Conservation (phyloP, 1,140 invertebrate genomes). For the Streblospio benedicti region DNA sequence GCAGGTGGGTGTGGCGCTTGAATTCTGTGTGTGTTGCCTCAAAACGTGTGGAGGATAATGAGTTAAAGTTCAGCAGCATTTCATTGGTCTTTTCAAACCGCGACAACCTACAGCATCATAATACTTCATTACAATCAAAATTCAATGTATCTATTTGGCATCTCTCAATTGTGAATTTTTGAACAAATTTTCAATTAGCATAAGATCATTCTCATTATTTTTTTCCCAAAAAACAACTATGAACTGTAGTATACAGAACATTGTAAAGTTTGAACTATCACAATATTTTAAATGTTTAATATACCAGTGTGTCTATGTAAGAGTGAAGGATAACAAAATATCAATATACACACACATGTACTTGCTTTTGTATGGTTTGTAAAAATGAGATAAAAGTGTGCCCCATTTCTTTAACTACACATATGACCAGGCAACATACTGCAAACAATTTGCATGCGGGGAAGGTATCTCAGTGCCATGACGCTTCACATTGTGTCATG, state of each 20-base stretch:
- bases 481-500: no score
- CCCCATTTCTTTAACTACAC: no score
- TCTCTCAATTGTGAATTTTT: neutral
- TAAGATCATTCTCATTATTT: slow-evolving; percentile 14
- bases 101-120: slow-evolving; percentile 64
- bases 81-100: slow-evolving; percentile 95
- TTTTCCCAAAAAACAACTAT: slow-evolving; percentile 1
- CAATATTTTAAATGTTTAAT: no score
- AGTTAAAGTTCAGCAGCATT: slow-evolving; percentile 91
- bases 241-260: neutral
- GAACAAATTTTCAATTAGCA: neutral
- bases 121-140: slow-evolving; percentile 17
- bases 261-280: no score
- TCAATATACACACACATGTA: no score
- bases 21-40: slow-evolving; percentile 75
- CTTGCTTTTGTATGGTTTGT: no score
- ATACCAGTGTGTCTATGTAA: no score
- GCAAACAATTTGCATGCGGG: no score
- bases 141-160: slow-evolving; percentile 9
- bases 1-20: slow-evolving; percentile 77
- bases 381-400: no score
- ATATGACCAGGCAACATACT: no score
- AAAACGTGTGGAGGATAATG: slow-evolving; percentile 68
- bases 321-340: no score
- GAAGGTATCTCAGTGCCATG: no score